Conservation (phyloP, 2,113 vertebrate genomes). For the Mus pahari region DNA sequence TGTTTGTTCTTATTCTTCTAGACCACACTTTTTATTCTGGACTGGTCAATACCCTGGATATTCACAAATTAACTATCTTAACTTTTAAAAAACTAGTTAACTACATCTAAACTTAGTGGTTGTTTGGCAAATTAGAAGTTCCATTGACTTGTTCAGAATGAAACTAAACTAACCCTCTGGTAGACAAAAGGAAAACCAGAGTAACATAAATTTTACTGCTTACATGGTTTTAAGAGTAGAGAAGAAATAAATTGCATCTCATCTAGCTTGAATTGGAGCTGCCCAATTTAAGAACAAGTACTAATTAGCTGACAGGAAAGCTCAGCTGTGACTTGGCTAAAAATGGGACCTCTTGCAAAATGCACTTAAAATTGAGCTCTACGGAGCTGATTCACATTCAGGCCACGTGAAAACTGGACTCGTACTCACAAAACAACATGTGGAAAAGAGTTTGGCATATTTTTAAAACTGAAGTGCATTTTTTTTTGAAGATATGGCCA, state of each 20-base stretch:
- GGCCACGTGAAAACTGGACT: conserved; percentile 58
- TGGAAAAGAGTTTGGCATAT: conserved; percentile 35
- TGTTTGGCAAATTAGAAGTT: conserved; percentile 65
- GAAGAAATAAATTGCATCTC: conserved; percentile 71
- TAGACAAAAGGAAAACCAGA: neutral
- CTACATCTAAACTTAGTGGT: conserved; percentile 63
- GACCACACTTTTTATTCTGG: neutral
- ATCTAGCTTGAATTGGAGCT: conserved; percentile 73
- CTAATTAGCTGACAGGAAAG: conserved; percentile 79
- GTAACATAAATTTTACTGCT: conserved; percentile 57
- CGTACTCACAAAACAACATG: conserved; percentile 55
- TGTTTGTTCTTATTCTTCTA: too few relatives aligned
- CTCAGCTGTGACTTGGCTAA: conserved; percentile 82
- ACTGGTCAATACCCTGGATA: neutral
- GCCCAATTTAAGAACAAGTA: conserved; percentile 82
- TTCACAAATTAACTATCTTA: neutral
- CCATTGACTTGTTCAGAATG: conserved; percentile 12
- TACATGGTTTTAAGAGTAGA: conserved; percentile 72
- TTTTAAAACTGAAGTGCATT: conserved; percentile 55
- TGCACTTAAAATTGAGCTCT: conserved; percentile 32
- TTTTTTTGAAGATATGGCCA: conserved; percentile 60
- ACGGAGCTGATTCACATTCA: conserved; percentile 61
- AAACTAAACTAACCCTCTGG: conserved; percentile 17
- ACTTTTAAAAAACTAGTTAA: conserved; percentile 42
- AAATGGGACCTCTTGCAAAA: conserved; percentile 75